These are phyloP conservation scores for Strongylocentrotus purpuratus DNA, from an alignment of 35 echinoderm and acorn worm genomes.

Conservation along the genomic window DNA sequence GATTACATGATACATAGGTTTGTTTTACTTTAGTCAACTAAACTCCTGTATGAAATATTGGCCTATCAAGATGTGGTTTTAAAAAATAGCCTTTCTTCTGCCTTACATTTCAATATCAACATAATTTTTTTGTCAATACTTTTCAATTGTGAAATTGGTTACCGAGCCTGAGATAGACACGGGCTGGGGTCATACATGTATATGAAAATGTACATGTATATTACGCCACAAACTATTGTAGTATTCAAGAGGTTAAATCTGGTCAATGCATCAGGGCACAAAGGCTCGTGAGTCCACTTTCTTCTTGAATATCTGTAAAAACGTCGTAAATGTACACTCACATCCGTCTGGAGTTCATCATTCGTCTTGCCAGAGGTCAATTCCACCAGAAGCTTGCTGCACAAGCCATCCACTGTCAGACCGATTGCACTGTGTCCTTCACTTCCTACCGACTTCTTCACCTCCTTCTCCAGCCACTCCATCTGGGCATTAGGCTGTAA, in stretches of 20 bases:
- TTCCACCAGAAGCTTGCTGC: constrained; percentile 69
- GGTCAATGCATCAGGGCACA: not conserved
- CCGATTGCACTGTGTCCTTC: constrained; percentile 55
- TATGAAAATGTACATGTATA: too few relatives aligned
- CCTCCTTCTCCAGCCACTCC: constrained; percentile 74
- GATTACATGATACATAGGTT: too few relatives aligned
- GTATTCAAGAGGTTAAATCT: not conserved
- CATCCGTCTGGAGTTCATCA: constrained; percentile 95
- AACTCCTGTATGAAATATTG: too few relatives aligned
- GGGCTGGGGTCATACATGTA: too few relatives aligned
- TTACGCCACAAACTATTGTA: not conserved
- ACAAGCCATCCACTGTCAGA: constrained; percentile 75
- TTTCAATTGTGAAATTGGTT: too few relatives aligned
- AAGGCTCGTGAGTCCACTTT: too few relatives aligned
- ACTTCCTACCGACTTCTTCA: constrained; percentile 55
- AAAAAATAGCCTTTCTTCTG: too few relatives aligned
- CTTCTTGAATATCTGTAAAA: not conserved
- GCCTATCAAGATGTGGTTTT: too few relatives aligned
- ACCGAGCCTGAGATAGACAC: too few relatives aligned
- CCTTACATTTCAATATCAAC: too few relatives aligned
- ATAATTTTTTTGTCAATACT: too few relatives aligned
- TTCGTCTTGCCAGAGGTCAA: constrained; percentile 79
- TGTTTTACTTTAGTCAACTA: too few relatives aligned
- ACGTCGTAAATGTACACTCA: constrained; percentile 38
- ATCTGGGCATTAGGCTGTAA: constrained; percentile 31